phyloP scores from a whole-genome alignment of 2,113 vertebrate species.

The Dascyllus trimaculatus region DNA sequence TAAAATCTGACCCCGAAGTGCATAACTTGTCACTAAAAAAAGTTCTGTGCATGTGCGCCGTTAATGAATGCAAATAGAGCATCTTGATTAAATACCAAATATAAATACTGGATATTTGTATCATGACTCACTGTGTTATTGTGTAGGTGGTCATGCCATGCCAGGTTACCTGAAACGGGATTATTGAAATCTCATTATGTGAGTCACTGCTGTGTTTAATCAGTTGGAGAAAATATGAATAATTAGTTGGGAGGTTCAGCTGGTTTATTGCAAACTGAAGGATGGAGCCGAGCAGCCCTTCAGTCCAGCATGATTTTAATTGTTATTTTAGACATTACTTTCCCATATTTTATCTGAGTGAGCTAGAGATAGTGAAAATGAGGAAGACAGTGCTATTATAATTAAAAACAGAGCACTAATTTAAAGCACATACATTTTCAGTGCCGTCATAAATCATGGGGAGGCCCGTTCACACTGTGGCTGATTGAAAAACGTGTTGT shows the following conservation, averaged over 20 bases:
- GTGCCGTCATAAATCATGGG: constrained; percentile 27
- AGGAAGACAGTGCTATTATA: constrained; percentile 9
- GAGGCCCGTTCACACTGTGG: constrained; percentile 2
- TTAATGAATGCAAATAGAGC: neutral
- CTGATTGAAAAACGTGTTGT: constrained; percentile 38
- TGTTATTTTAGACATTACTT: neutral
- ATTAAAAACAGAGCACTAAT: constrained; percentile 24
- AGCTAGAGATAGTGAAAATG: neutral
- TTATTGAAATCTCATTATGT: neutral
- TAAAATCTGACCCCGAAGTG: no score
- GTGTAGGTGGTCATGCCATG: neutral
- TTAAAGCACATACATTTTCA: constrained; percentile 26
- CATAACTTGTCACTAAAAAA: no score
- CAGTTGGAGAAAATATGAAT: neutral
- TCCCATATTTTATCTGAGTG: neutral
- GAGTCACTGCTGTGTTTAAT: constrained; percentile 13
- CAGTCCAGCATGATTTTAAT: neutral
- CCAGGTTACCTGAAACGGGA: constrained; percentile 11
- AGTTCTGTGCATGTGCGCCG: neutral
- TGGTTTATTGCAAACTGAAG: neutral
- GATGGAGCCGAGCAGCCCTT: neutral
- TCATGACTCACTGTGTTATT: neutral
- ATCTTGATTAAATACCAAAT: neutral
- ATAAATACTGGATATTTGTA: no score
- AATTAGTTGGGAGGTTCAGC: neutral